Evolutionary conservation across 2,113 vertebrate species (phyloP).

Genomic region (Misgurnus anguillicaudatus): DNA sequence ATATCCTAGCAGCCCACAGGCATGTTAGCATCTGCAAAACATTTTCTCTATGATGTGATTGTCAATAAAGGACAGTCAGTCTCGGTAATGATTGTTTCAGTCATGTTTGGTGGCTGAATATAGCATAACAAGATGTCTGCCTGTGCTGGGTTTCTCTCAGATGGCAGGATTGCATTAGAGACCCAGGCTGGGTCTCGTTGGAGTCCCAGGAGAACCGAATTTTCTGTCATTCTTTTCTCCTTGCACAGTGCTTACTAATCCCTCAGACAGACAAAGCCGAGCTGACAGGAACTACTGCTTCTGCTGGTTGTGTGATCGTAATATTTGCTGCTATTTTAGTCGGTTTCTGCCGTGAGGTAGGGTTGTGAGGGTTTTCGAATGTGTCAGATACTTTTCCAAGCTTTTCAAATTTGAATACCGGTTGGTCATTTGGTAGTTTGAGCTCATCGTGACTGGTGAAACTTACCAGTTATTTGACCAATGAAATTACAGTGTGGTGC

Average conservation of each 20-base stretch:
- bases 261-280: slow-evolving; percentile 30
- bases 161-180: slow-evolving; percentile 39
- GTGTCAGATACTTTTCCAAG: slow-evolving; percentile 1
- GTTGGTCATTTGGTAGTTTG: no score
- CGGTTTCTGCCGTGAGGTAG: background rate
- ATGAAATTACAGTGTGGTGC: no score
- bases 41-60: background rate
- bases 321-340: slow-evolving; percentile 29
- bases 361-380: background rate
- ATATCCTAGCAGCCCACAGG: background rate
- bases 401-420: background rate
- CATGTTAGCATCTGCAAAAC: slow-evolving; percentile 9
- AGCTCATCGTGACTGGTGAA: no score
- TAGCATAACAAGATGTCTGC: slow-evolving; percentile 34
- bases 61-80: slow-evolving; percentile 11
- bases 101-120: slow-evolving; percentile 32
- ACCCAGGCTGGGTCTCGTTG: slow-evolving; percentile 17
- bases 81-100: slow-evolving; percentile 37
- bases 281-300: slow-evolving; percentile 26
- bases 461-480: no score
- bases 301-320: slow-evolving; percentile 17
- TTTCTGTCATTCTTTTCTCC: slow-evolving; percentile 13
- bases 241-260: slow-evolving; percentile 35
- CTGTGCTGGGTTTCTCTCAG: slow-evolving; percentile 6
- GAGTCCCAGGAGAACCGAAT: slow-evolving; percentile 22